These are phyloP conservation scores for Norana najaformis DNA, from an alignment of 2,888 invertebrate genomes.

Conservation along the genomic window DNA sequence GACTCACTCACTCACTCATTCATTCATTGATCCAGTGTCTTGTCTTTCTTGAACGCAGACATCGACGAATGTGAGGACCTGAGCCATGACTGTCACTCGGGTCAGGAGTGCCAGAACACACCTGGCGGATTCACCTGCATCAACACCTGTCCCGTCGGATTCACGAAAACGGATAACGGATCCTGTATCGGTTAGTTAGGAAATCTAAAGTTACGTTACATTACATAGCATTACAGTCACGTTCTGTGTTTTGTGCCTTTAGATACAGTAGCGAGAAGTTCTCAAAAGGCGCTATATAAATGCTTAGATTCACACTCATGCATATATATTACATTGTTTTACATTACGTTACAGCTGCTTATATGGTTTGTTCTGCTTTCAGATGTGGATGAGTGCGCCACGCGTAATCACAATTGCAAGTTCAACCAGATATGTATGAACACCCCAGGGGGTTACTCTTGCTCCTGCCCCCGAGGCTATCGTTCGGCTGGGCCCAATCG, in stretches of 20 bases:
- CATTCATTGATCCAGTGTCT: neutral
- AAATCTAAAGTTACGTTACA: neutral
- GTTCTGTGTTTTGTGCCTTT: too few species aligned
- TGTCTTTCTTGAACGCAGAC: conserved; percentile 49
- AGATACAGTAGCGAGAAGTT: too few species aligned
- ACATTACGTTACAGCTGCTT: neutral
- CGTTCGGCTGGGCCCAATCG: conserved; percentile 57
- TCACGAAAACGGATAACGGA: conserved; percentile 52
- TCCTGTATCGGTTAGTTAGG: conserved; percentile 59
- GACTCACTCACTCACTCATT: too few species aligned
- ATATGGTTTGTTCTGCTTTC: conserved; percentile 19
- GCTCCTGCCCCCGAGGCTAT: conserved; percentile 59
- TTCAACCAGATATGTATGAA: conserved; percentile 61
- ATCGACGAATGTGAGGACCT: conserved; percentile 60
- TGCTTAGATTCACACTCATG: too few species aligned
- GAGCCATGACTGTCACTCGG: conserved; percentile 49
- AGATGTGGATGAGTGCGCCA: conserved; percentile 61
- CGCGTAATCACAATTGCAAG: conserved; percentile 53
- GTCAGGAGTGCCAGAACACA: conserved; percentile 60
- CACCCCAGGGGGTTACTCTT: conserved; percentile 58
- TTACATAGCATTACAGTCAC: neutral
- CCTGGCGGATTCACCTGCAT: conserved; percentile 60
- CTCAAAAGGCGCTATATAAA: too few species aligned
- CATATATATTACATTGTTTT: neutral
- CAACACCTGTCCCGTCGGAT: conserved; percentile 61